These are phyloP conservation scores for Euplexia lucipara DNA, from an alignment of 2,888 invertebrate species.

Conservation along the genomic window DNA sequence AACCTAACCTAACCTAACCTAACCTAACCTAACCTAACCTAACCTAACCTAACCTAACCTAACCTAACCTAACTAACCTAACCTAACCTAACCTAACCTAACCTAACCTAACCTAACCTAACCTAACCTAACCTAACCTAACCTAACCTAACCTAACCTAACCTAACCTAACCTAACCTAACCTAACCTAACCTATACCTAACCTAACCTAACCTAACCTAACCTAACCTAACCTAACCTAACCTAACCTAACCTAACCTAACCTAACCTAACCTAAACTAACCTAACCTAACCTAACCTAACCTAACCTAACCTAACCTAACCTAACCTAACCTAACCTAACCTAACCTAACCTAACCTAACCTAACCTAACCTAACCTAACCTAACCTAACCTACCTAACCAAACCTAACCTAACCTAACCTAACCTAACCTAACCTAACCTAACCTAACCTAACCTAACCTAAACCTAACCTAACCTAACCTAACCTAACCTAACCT, in stretches of 20 bases:
- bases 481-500: constrained; percentile 30
- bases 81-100: constrained; percentile 54
- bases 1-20: constrained; percentile 55
- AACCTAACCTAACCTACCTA: constrained; percentile 56
- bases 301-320: constrained; percentile 57
- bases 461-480: constrained; percentile 15
- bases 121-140: constrained; percentile 61
- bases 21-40: constrained; percentile 53
- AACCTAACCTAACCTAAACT: constrained; percentile 58
- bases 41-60: constrained; percentile 58
- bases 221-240: constrained; percentile 21
- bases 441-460: constrained; percentile 22
- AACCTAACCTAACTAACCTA: constrained; percentile 59
- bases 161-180: constrained; percentile 23
- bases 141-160: constrained; percentile 25
- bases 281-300: constrained; percentile 58
- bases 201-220: constrained; percentile 23
- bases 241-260: constrained; percentile 24
- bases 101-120: constrained; percentile 60
- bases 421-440: constrained; percentile 51
- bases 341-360: constrained; percentile 50
- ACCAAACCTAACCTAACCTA: constrained; percentile 54
- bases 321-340: constrained; percentile 52
- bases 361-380: constrained; percentile 58
- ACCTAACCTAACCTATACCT: constrained; percentile 25